Conservation (phyloP, 2,888 invertebrate species). For the Apoda limacodes region DNA sequence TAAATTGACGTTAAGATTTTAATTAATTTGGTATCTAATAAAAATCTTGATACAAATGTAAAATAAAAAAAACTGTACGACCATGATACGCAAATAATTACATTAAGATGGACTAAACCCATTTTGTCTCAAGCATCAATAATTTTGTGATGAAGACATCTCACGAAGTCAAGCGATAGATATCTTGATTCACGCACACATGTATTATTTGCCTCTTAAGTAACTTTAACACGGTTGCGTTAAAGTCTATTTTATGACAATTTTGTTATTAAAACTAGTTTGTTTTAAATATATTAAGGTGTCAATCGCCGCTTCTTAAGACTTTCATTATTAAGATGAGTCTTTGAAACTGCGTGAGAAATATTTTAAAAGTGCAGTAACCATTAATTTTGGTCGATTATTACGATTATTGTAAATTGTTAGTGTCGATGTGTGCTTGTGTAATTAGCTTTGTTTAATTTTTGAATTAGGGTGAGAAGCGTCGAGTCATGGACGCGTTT, state of each 20-base stretch:
- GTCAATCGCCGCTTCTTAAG: slow-evolving; percentile 59
- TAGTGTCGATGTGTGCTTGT: slow-evolving; percentile 47
- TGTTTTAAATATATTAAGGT: slow-evolving; percentile 48
- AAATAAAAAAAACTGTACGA: slow-evolving; percentile 23
- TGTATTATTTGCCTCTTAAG: slow-evolving; percentile 14
- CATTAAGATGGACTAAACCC: slow-evolving; percentile 51
- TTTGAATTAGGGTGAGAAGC: slow-evolving; percentile 44
- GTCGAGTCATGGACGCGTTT: slow-evolving; percentile 35
- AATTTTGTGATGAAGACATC: slow-evolving; percentile 37
- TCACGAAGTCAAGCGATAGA: slow-evolving; percentile 44
- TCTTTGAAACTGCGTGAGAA: too few relatives aligned
- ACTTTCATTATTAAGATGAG: too few relatives aligned
- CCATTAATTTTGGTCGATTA: slow-evolving; percentile 54
- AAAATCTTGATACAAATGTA: too few relatives aligned
- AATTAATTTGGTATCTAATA: too few relatives aligned
- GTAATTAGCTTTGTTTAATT: slow-evolving; percentile 55
- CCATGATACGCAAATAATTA: slow-evolving; percentile 56
- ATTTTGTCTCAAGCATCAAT: slow-evolving; percentile 54
- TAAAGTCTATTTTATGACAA: slow-evolving; percentile 22
- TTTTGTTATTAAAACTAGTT: slow-evolving; percentile 11
- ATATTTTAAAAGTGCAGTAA: slow-evolving; percentile 47
- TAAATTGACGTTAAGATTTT: too few relatives aligned
- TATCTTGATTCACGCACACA: slow-evolving; percentile 32
- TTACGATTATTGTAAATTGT: slow-evolving; percentile 58
- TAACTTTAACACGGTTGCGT: slow-evolving; percentile 9